Evolutionary conservation across 2,888 invertebrate genomes (phyloP).

Genomic region (Arrhopalites spinosus): DNA sequence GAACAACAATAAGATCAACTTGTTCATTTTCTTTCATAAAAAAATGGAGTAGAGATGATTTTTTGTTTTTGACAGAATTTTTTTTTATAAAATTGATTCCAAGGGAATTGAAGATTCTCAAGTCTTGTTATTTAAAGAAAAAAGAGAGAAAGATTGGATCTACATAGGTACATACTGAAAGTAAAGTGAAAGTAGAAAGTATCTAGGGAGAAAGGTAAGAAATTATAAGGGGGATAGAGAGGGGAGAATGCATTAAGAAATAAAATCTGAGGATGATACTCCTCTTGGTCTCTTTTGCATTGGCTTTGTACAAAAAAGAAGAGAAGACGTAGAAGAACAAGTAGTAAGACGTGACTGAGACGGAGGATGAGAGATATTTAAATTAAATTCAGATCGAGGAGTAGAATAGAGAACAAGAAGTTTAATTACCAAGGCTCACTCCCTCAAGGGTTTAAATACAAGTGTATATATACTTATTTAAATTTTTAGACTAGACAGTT

Average conservation of each 20-base stretch:
- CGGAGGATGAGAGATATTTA: not conserved
- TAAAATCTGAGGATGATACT: slow-evolving; percentile 19
- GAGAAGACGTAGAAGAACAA: not conserved
- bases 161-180: not conserved
- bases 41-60: not conserved
- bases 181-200: slow-evolving; percentile 13
- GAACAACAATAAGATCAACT: not conserved
- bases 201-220: slow-evolving; percentile 24
- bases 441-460: too few relatives aligned
- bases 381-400: not conserved
- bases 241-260: slow-evolving; percentile 29
- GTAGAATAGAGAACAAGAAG: too few relatives aligned
- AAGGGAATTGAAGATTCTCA: slow-evolving; percentile 2
- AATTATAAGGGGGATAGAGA: slow-evolving; percentile 15
- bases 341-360: not conserved
- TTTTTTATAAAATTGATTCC: slow-evolving; percentile 15
- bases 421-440: too few relatives aligned
- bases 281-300: not conserved
- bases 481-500: not conserved
- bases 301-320: not conserved
- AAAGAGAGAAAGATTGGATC: not conserved
- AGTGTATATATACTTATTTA: slow-evolving; percentile 8
- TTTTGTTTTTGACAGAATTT: too few relatives aligned
- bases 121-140: not conserved
- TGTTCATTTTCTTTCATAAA: not conserved